Evolutionary conservation across 2,113 vertebrate species (phyloP).

Genomic region (Paratilapia polleni): DNA sequence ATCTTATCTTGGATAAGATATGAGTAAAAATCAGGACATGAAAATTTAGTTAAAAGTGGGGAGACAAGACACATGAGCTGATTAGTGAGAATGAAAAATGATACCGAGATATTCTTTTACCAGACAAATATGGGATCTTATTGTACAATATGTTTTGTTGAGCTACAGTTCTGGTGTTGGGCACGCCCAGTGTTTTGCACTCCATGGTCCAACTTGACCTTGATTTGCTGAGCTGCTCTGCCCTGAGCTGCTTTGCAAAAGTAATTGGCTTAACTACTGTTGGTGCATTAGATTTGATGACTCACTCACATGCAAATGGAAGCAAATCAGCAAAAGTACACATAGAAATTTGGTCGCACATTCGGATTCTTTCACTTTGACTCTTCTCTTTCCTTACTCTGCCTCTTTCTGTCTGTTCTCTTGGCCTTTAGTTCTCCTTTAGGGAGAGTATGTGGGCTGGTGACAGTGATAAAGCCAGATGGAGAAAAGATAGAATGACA

Average conservation of each 20-base stretch:
- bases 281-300: slow-evolving; percentile 49
- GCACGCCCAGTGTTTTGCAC: not conserved
- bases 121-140: not conserved
- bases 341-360: not conserved
- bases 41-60: too few relatives aligned
- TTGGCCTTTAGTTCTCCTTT: not conserved
- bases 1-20: not conserved
- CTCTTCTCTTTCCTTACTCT: not conserved
- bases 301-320: slow-evolving; percentile 41
- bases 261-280: slow-evolving; percentile 59
- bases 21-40: not conserved
- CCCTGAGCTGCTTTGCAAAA: slow-evolving; percentile 58
- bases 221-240: slow-evolving; percentile 26
- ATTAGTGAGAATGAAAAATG: too few relatives aligned
- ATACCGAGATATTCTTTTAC: not conserved
- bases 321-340: slow-evolving; percentile 18
- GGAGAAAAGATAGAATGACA: not conserved
- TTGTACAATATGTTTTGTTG: not conserved
- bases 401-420: not conserved
- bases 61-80: too few relatives aligned
- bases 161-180: not conserved
- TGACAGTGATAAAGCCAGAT: not conserved
- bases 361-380: not conserved
- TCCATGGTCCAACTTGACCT: slow-evolving; percentile 32
- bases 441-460: not conserved